Evolutionary conservation across 2,888 invertebrate species (phyloP).

Genomic region (Blastobasis lacticolella): DNA sequence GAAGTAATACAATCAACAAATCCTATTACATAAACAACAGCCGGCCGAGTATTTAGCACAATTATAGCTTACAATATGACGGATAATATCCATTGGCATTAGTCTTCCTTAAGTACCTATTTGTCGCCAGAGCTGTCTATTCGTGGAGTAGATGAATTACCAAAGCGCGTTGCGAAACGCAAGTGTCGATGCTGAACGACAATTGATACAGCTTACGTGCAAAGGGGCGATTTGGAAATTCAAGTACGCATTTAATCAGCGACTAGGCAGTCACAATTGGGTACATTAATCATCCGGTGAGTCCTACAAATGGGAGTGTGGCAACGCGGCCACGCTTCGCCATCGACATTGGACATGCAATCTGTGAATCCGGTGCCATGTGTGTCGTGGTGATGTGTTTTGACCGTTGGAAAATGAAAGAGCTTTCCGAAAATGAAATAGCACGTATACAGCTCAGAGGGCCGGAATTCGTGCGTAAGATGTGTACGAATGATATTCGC

Average conservation of each 20-base stretch:
- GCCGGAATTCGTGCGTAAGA: too few relatives aligned
- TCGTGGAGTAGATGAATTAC: constrained; percentile 16
- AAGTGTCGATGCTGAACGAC: constrained; percentile 13
- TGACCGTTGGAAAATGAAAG: too few relatives aligned
- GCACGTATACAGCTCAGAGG: too few relatives aligned
- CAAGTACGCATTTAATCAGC: not conserved
- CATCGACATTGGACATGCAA: too few relatives aligned
- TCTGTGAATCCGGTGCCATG: too few relatives aligned
- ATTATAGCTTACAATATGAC: not conserved
- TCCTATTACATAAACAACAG: too few relatives aligned
- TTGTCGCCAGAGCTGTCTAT: constrained; percentile 19
- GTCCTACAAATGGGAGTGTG: too few relatives aligned
- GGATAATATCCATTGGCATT: constrained; percentile 3
- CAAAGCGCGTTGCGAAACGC: constrained; percentile 18
- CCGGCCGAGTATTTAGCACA: not conserved
- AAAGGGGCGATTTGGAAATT: constrained; percentile 1
- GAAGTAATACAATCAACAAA: too few relatives aligned
- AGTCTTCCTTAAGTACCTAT: constrained; percentile 15
- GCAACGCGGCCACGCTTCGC: too few relatives aligned
- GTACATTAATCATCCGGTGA: not conserved
- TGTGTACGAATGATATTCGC: too few relatives aligned
- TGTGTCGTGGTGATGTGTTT: too few relatives aligned
- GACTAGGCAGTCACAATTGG: not conserved
- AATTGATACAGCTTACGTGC: constrained; percentile 17
- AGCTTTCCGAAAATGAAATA: too few relatives aligned